Evolutionary conservation across 92 coral and sea anemone species (phyloP), one percentile per base, ranked within the genome.

Genomic region (Scolanthus callimorphus): DNA sequence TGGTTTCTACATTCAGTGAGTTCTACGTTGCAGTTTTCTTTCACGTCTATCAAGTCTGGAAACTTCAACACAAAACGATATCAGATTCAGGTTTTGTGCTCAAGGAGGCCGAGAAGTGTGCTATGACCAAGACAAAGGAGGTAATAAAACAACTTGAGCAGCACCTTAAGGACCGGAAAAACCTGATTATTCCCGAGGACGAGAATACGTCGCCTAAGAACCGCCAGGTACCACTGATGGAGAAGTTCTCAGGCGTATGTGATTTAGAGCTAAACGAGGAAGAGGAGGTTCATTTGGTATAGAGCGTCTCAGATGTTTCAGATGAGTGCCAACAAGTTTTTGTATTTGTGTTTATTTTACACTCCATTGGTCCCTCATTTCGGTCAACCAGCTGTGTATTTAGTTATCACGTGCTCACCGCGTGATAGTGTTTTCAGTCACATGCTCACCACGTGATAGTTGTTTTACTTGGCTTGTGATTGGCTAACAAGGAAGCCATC

Each of bases 11-110:
- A 1, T 94, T 94, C 65, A 79, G 73, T 56, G 90, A 94, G 22
- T 94, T 94, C 76, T 88, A 88, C 67, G 94, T 79, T 0, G 82
- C 90, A 10, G 61, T 94, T 17, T 94, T 68, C 26, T 65, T 73
- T 34, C 88, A 81, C 59, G 82, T 94, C 19, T 94, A 81, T 66
- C 88, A 79, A 25, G 56, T 94, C 49, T 94, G 99, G 99, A 94
- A 94, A 67, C 84, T 75, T 65, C 88, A 94, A 62, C 96, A 90
- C 69, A 94, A 94, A 60, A 94, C 96, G 4, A 94, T 94, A 31
- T 78, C 82, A n/a, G 96, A 94, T 64, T 88, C 96, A 0, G 99
- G 99, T 3, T 94, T 94, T 34, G 99, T 94, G 9, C 81, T 94
- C 34, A 82, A 88, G 62, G 99, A 94, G 63, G 69, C 89, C 26